Evolutionary conservation across 2,113 vertebrate genomes (phyloP).

Genomic region (Puma concolor): DNA sequence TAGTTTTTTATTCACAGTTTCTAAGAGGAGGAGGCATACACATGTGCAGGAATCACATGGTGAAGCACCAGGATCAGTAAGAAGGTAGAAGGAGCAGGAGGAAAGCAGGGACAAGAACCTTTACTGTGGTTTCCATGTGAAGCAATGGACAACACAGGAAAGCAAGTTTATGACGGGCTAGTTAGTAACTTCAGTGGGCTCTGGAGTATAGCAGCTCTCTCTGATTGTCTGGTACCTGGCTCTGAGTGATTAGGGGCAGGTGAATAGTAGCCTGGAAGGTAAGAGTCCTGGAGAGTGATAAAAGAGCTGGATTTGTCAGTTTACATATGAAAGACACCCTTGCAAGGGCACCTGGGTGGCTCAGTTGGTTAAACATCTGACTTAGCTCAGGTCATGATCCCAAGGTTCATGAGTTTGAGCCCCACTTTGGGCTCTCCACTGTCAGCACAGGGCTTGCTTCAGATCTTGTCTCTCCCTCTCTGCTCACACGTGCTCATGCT

Average conservation of each 20-base stretch:
- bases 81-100: not conserved
- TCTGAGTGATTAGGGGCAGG: not conserved
- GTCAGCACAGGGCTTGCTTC: too few relatives aligned
- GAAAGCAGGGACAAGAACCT: not conserved
- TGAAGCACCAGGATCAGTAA: not conserved
- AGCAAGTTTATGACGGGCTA: not conserved
- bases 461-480: too few relatives aligned
- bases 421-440: too few relatives aligned
- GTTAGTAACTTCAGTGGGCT: not conserved
- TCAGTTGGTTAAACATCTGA: too few relatives aligned
- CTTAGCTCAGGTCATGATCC: too few relatives aligned
- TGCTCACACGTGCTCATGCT: too few relatives aligned
- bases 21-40: not conserved
- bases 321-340: not conserved
- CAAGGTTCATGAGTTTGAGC: too few relatives aligned
- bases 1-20: not conserved
- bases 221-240: not conserved
- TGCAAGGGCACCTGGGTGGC: too few relatives aligned
- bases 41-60: accelerated
- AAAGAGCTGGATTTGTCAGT: not conserved
- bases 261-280: not conserved
- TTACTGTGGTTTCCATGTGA: not conserved
- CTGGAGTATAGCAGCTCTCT: not conserved
- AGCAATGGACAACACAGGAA: not conserved
- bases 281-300: not conserved